Conservation (phyloP, 2,888 invertebrate species). For the Drosophila putrida region DNA sequence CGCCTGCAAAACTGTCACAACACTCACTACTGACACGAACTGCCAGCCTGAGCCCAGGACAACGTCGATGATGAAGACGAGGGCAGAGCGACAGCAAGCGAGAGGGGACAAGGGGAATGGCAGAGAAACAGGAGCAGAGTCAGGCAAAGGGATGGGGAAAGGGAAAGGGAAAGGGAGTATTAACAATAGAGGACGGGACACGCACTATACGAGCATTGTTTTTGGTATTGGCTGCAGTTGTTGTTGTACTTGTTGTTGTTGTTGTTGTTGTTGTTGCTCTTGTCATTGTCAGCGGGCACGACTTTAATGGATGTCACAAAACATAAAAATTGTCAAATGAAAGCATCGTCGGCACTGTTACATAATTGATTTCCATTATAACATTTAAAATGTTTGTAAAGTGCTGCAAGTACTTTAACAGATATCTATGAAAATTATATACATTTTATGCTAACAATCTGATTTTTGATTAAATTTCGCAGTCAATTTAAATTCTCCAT, state of each 20-base stretch:
- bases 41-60: conserved; percentile 38
- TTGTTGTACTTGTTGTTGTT: conserved; percentile 38
- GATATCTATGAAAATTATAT: conserved; percentile 1
- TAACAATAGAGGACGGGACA: conserved; percentile 49
- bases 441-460: conserved; percentile 7
- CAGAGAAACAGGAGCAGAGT: too few relatives aligned
- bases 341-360: conserved; percentile 48
- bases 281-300: conserved; percentile 73
- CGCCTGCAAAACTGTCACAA: conserved; percentile 77
- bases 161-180: not conserved
- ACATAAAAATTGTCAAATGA: conserved; percentile 80
- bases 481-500: not conserved
- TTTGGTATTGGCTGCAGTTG: conserved; percentile 61
- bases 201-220: conserved; percentile 69
- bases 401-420: conserved; percentile 14
- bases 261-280: conserved; percentile 49
- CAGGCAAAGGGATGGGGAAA: not conserved
- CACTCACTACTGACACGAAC: conserved; percentile 63
- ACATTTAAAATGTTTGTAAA: conserved; percentile 45
- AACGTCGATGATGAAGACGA: conserved; percentile 44
- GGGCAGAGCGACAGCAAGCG: conserved; percentile 26
- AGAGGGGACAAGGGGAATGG: not conserved
- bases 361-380: conserved; percentile 76
- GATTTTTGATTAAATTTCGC: not conserved
- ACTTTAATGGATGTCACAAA: conserved; percentile 77